Evolutionary conservation across 1,140 invertebrate genomes (phyloP), one percentile per base, ranked within the genome.

Genomic region (Bicyclus anynana): DNA sequence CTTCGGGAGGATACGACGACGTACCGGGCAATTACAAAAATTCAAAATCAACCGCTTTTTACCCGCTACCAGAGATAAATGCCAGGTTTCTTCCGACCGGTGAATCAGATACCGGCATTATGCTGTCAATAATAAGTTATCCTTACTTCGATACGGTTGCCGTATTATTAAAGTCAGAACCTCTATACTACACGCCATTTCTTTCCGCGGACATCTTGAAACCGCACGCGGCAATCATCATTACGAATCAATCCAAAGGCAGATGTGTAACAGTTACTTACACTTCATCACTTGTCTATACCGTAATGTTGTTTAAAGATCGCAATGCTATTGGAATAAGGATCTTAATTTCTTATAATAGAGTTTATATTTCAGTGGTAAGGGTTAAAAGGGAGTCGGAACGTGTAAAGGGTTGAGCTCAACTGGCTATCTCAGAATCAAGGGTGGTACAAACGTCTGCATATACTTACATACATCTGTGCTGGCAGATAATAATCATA

Each of bases 161-260:
- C 47, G 53, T 81, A 64, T 82, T 72, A 84, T 84, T 80, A 80
- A 60, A 64, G 68, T 74, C 71, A 74, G 53, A 72, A 69, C 65
- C 69, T 75, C 65, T 69, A 61, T 70, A 73, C 59, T 67, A 62
- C 65, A 70, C 60, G 52, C 54, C 59, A 65, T 51, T 60, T 44
- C 68, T 78, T 77, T 76, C 74, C 67, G 67, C 65, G 65, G 65
- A 70, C 65, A 69, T 73, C 71, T 73, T 69, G 57, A 64, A 68
- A 77, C 72, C 72, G 67, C 74, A 74, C 69, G 62, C 72, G 59
- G 74, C 69, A 76, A 80, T 84, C 76, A 83, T 80, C 57, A 78
- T 81, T 86, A 82, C 68, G 71, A 74, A 78, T 77, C 78, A 83
- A 83, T 83, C 80, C 69, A 79, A 77, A 75, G 67, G 72, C 81